Evolutionary conservation across 1,140 invertebrate genomes (phyloP).

Genomic region (Drosophila sp.): DNA sequence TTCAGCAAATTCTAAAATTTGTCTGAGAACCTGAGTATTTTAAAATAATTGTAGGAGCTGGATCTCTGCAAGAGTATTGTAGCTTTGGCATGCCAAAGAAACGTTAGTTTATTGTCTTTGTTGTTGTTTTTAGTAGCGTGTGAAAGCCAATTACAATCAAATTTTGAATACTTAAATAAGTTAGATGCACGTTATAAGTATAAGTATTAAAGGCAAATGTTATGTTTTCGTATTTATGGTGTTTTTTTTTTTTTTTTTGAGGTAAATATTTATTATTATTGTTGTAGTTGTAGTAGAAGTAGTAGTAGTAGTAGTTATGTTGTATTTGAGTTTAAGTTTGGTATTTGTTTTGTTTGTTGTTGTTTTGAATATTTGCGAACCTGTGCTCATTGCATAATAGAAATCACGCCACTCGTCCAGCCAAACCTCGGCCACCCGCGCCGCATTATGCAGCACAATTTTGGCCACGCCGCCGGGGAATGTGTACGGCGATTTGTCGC

Average conservation of each 20-base stretch:
- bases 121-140: conserved; percentile 56
- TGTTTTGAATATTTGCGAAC: conserved; percentile 87
- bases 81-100: conserved; percentile 15
- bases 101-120: conserved; percentile 9
- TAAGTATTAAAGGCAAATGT: conserved; percentile 41
- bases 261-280: conserved; percentile 35
- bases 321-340: conserved; percentile 50
- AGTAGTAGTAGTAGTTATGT: conserved; percentile 39
- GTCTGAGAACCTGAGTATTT: too few relatives aligned
- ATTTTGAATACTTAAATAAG: conserved; percentile 59
- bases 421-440: conserved; percentile 98
- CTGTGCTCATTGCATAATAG: conserved; percentile 99
- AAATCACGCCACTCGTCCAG: conserved; percentile 99
- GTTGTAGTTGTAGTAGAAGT: conserved; percentile 25
- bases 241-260: conserved; percentile 2
- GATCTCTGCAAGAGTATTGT: conserved; percentile 23
- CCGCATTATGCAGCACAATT: conserved; percentile 98
- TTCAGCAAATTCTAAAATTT: too few relatives aligned
- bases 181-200: conserved; percentile 73
- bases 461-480: conserved; percentile 99
- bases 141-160: conserved; percentile 70
- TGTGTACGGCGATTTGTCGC: conserved; percentile 99
- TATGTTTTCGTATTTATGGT: conserved; percentile 42
- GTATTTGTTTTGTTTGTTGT: conserved; percentile 34
- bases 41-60: too few relatives aligned